phyloP scores from a whole-genome alignment of 1,140 invertebrate genomes.

The Euura lappo region DNA sequence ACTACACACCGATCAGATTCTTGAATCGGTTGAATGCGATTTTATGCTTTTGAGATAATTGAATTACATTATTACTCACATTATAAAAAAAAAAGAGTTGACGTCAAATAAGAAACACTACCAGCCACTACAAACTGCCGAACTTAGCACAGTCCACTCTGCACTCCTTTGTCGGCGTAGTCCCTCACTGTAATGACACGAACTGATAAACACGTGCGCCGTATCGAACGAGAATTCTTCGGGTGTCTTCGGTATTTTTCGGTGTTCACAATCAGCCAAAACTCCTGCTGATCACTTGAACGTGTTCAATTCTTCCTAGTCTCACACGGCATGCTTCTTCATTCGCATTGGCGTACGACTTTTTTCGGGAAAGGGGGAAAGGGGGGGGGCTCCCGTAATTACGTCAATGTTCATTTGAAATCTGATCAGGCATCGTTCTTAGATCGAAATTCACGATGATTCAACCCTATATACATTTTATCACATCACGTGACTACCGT shows the following conservation, averaged over 20 bases:
- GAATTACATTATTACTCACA: background rate
- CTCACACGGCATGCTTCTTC: too few species aligned
- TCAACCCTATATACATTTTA: too few species aligned
- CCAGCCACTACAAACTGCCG: background rate
- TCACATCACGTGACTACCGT: too few species aligned
- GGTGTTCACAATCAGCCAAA: background rate
- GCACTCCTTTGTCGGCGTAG: background rate
- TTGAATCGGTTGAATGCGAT: too few species aligned
- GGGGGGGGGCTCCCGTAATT: too few species aligned
- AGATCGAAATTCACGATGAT: too few species aligned
- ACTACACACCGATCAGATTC: too few species aligned
- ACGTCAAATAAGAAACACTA: background rate
- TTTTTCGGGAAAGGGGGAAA: too few species aligned
- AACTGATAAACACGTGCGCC: slow-evolving; percentile 1
- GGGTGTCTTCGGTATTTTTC: background rate
- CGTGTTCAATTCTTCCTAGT: background rate
- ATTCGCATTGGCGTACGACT: too few species aligned
- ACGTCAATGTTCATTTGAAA: too few species aligned
- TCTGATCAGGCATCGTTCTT: too few species aligned
- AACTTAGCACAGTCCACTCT: background rate
- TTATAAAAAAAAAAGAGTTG: background rate
- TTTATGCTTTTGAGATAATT: too few species aligned
- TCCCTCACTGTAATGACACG: background rate
- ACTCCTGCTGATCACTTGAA: background rate
- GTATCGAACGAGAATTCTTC: slow-evolving; percentile 3